Evolutionary conservation across 2,888 invertebrate genomes (phyloP).

Genomic region (Diaperis boleti): DNA sequence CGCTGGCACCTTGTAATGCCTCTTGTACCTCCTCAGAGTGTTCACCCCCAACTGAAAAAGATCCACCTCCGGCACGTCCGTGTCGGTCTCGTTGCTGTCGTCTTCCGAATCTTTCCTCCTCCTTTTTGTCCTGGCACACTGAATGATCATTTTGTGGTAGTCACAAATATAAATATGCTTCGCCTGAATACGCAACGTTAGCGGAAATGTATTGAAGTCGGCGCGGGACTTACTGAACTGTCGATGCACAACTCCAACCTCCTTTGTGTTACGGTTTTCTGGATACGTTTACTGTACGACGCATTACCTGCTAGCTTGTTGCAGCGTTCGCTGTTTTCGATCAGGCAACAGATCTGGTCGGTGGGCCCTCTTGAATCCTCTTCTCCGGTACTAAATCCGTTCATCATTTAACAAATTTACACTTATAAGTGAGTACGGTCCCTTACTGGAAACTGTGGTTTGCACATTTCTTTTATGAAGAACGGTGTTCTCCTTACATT

Average conservation of each 20-base stretch:
- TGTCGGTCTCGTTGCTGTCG: slow-evolving; percentile 94
- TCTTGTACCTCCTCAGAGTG: slow-evolving; percentile 93
- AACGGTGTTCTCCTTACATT: too few species aligned
- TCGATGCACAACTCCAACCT: slow-evolving; percentile 91
- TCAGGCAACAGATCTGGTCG: slow-evolving; percentile 92
- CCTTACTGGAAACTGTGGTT: too few species aligned
- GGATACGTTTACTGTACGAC: slow-evolving; percentile 95
- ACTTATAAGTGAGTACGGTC: too few species aligned
- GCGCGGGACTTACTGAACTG: slow-evolving; percentile 74
- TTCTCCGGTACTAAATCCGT: slow-evolving; percentile 92
- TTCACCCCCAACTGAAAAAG: slow-evolving; percentile 90
- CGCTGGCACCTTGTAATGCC: slow-evolving; percentile 92
- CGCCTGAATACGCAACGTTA: slow-evolving; percentile 72
- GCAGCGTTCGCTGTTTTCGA: slow-evolving; percentile 90
- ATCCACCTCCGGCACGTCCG: slow-evolving; percentile 92
- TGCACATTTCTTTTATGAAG: too few species aligned
- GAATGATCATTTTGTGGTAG: slow-evolving; percentile 95
- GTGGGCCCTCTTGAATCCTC: slow-evolving; percentile 90
- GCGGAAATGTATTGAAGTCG: slow-evolving; percentile 11
- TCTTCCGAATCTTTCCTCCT: slow-evolving; percentile 94
- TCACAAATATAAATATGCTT: slow-evolving; percentile 97
- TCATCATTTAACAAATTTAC: slow-evolving; percentile 68
- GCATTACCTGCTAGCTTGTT: slow-evolving; percentile 92
- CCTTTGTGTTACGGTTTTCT: slow-evolving; percentile 93
- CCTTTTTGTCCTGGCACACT: slow-evolving; percentile 93